Base-by-base conservation (phyloP, 2,797 vertebrate genomes). In the Gallinago solitaria region DNA sequence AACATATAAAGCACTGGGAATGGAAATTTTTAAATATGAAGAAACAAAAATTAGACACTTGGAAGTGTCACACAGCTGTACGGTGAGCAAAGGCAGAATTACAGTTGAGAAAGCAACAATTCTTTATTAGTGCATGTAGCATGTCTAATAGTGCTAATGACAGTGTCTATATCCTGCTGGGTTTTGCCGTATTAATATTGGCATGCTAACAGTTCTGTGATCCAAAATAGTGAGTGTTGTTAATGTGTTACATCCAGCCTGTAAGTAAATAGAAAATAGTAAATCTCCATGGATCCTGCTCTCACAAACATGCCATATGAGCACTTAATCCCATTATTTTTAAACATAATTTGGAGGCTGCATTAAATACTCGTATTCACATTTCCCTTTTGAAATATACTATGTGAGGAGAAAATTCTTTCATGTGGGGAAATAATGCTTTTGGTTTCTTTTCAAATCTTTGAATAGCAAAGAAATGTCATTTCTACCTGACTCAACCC, bases 391-490 rank as follows among this genome's bases (percentile, higher is more conserved):
- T 78, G 73, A 93, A 93, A 94, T 84, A 45, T 77, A 35, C 93
- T 84, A 80, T 59, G 33, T 23, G 21, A 54, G 64, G 63, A 83
- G 37, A 79, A 27, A 91, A 85, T 87, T 94, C 59, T 67, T 89
- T 96, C 65, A 41, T 59, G 35, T 94, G 81, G 28, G 39, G 59
- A 75, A 94, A 93, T 82, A 93, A 76, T 68, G 21, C n/a, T 92
- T 95, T 70, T 76, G 60, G 45, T 57, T 30, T 32, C 68, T 88
- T 86, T 84, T 86, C 15, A 5, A 76, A 47, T 89, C 63, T 78
- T 48, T 91, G 81, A 94, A 94, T 88, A 95, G 67, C 78, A 87
- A 94, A 92, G 60, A 88, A 96, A 82, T 95, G 88, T 94, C 60
- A 80, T 71, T 93, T 95, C 70, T 93, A n/a, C 35, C 59, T 56